These are phyloP conservation scores for Pangasianodon hypophthalmus DNA, from an alignment of 2,113 vertebrate species.

Conservation along the genomic window DNA sequence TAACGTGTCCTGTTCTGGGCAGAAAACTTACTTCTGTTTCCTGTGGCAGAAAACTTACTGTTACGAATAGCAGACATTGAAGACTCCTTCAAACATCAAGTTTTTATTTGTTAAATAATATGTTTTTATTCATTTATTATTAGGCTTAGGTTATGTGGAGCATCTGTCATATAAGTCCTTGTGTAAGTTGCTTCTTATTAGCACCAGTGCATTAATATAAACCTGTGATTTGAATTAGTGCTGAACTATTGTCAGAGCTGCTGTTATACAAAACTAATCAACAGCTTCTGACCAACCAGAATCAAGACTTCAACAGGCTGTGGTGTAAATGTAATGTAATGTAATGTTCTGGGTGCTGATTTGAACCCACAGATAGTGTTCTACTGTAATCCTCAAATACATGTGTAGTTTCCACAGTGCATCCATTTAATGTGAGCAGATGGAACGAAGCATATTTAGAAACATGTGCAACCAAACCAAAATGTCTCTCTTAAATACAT, in stretches of 20 bases:
- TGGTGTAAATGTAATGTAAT: neutral
- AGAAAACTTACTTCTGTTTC: too few species aligned
- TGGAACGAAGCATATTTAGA: neutral
- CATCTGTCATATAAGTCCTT: neutral
- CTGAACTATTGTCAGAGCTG: neutral
- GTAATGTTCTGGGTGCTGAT: neutral
- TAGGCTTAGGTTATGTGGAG: neutral
- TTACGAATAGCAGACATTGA: neutral
- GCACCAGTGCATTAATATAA: neutral
- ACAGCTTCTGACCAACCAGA: neutral
- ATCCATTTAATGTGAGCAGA: neutral
- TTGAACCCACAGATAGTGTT: neutral
- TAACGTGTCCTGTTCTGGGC: too few species aligned
- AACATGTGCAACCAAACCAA: neutral
- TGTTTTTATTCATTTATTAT: neutral
- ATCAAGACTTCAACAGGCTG: neutral
- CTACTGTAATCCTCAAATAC: neutral
- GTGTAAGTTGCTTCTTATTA: neutral
- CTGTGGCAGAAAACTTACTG: neutral
- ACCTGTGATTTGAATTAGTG: neutral
- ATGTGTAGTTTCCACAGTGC: neutral
- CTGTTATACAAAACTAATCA: neutral
- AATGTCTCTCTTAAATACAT: neutral
- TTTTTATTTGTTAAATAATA: neutral
- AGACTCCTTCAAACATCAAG: neutral